These are phyloP conservation scores for Triplophysa dalaica DNA, from an alignment of 2,113 vertebrate species.

Conservation along the genomic window DNA sequence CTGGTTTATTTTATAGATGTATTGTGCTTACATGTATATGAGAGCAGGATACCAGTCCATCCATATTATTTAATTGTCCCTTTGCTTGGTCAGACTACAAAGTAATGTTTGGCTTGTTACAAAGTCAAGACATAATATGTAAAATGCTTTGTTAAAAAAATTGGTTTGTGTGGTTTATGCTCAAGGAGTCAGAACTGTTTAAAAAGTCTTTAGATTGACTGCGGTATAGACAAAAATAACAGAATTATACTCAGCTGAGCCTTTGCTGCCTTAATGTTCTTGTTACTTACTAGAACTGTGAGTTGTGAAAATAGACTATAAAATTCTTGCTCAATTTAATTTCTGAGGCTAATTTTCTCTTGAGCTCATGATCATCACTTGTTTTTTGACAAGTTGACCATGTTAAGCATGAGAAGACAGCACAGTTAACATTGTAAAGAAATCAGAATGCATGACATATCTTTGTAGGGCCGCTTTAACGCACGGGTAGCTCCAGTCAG, in stretches of 20 bases:
- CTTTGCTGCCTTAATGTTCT: constrained; percentile 3
- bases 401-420: too few species aligned
- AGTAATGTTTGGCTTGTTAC: constrained; percentile 32
- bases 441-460: too few species aligned
- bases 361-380: background rate
- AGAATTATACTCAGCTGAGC: constrained; percentile 21
- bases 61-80: constrained; percentile 48
- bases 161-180: constrained; percentile 30
- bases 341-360: background rate
- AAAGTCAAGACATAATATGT: constrained; percentile 47
- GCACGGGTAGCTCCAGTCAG: too few species aligned
- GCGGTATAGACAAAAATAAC: constrained; percentile 26
- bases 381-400: too few species aligned
- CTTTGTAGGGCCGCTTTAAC: too few species aligned
- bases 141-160: constrained; percentile 32
- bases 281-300: constrained; percentile 8
- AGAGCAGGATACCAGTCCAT: constrained; percentile 41
- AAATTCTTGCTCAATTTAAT: background rate
- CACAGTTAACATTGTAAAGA: too few species aligned
- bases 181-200: constrained; percentile 33
- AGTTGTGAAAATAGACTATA: background rate
- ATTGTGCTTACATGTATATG: constrained; percentile 32
- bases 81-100: constrained; percentile 41
- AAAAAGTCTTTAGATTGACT: constrained; percentile 16
- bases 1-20: constrained; percentile 46